Evolutionary conservation across 2,797 vertebrate species (phyloP).

Genomic region (Eulemur mongoz): DNA sequence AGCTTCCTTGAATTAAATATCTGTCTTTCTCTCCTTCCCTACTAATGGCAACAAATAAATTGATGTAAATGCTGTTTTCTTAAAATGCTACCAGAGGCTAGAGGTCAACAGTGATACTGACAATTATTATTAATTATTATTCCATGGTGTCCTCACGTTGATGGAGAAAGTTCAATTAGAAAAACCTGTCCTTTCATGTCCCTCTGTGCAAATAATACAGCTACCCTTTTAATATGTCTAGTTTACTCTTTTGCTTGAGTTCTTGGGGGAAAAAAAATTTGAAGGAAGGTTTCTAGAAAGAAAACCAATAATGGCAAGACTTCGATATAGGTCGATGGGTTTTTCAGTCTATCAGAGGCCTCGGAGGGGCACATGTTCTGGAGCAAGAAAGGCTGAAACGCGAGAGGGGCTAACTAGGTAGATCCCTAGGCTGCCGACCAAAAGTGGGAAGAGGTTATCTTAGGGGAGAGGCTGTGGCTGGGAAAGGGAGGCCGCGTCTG

Average conservation of each 20-base stretch:
- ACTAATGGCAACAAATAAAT: not conserved
- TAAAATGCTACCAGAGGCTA: not conserved
- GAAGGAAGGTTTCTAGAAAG: conserved; percentile 53
- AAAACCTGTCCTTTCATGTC: not conserved
- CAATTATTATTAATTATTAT: not conserved
- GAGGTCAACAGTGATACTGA: not conserved
- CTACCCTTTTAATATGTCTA: not conserved
- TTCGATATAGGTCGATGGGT: conserved; percentile 23
- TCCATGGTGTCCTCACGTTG: not conserved
- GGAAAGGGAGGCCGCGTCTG: not conserved
- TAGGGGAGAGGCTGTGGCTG: not conserved
- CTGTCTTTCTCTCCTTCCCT: not conserved
- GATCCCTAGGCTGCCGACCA: not conserved
- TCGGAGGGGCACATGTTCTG: not conserved
- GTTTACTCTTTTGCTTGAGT: not conserved
- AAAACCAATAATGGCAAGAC: conserved; percentile 47
- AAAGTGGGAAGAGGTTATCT: not conserved
- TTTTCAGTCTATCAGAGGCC: not conserved
- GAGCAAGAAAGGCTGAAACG: conserved; percentile 12
- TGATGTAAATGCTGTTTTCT: not conserved
- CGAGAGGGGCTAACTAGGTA: not conserved
- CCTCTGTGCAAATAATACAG: not conserved
- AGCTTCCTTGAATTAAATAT: not conserved
- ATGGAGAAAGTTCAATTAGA: not conserved
- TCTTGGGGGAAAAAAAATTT: not conserved